These are phyloP conservation scores for Exephanes ischioxanthus DNA, from an alignment of 2,888 invertebrate species.

Conservation along the genomic window DNA sequence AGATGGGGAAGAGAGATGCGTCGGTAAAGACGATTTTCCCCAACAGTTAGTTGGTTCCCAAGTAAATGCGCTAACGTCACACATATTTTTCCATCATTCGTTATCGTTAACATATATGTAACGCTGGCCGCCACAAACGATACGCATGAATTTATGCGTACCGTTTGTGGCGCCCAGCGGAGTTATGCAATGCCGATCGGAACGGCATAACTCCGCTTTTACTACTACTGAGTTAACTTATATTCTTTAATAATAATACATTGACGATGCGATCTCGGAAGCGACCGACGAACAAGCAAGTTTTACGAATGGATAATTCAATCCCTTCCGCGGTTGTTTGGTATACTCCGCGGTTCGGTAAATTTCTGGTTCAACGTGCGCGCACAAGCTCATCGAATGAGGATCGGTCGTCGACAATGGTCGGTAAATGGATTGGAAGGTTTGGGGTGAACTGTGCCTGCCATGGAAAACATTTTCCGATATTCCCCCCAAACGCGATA, in stretches of 20 bases:
- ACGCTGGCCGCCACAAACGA: no score
- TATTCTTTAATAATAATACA: conserved; percentile 17
- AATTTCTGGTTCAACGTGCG: conserved; percentile 13
- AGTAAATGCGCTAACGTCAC: no score
- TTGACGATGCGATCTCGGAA: conserved; percentile 24
- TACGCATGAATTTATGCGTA: no score
- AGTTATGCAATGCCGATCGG: no score
- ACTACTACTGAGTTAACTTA: not conserved
- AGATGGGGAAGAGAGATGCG: no score
- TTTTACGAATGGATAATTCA: conserved; percentile 47
- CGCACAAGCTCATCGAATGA: conserved; percentile 3
- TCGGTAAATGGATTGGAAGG: conserved; percentile 20
- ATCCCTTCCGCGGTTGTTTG: conserved; percentile 6
- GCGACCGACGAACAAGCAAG: conserved; percentile 15
- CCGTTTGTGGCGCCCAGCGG: no score
- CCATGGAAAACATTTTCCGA: conserved; percentile 53
- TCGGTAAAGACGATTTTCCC: no score
- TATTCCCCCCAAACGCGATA: conserved; percentile 62
- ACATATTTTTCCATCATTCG: no score
- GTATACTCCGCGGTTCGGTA: not conserved
- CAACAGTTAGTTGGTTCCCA: no score
- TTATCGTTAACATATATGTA: no score
- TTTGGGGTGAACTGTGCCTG: not conserved
- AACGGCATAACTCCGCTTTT: not conserved
- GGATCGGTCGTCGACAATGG: conserved; percentile 11